Base-by-base conservation (phyloP, 92 coral and sea anemone species). In the Phymanthus crucifer region DNA sequence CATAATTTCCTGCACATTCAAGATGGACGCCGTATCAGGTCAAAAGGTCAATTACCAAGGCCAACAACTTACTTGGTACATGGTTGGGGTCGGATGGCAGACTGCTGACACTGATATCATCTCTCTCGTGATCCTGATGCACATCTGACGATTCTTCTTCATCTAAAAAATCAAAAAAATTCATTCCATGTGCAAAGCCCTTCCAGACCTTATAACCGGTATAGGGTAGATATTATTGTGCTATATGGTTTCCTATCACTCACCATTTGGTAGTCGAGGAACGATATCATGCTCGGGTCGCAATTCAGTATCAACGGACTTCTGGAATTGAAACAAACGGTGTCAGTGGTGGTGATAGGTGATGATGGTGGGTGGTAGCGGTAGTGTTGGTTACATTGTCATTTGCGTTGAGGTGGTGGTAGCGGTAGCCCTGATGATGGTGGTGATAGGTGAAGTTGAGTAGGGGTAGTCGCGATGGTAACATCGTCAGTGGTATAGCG, bases 261-360 rank as follows among this genome's bases (percentile, higher is more conserved):
- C 77, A 92, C 94, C 97, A 74, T 87, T 88, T 23, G 86, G 82
- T 61, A 89, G 80, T 23, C 90, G 89, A 73, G 97, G 97, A 24
- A 92, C 97, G 12, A 92, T 92, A 73, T 92, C 94, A 66, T 92
- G 92, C 72, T 92, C 97, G 1, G 97, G 97, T 43, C 90, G 87
- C 48, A 92, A 82, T 52, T 92, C 97, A 79, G 87, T 79, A 75
- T 92, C 97, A 27, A 86, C 84, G 5, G 90, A 86, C 72, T 87
- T 87, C 91, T 92, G 81, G 29, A 18, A 64, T 66, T 47, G 3
- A 37, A 73, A 32, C 72, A 52, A 40, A 27, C 13, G 11, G 14
- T 10, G 13, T 13, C 14, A 1, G 48, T 5, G 48, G 14, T 43
- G 48, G 48, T 43, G 48, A 10, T 8, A 10, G 11, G 48, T 43